A percentile compares a stretch with the other conserved stretches of the same genome.
Conservation (phyloP, 2,888 invertebrate species). For the Meiosimyza platycephala region DNA sequence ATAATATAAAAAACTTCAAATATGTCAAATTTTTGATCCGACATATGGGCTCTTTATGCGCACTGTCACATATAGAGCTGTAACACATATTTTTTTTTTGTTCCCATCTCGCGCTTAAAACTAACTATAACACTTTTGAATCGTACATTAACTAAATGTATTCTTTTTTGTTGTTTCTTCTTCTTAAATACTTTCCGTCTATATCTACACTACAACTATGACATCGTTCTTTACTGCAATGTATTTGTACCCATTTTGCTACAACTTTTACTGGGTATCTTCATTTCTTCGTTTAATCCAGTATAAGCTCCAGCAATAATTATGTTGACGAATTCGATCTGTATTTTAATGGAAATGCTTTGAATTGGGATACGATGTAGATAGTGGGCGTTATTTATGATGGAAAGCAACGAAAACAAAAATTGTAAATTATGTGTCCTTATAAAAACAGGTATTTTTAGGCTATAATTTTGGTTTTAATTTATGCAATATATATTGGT, state of each 20-base stretch:
- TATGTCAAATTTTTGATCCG: too few species aligned
- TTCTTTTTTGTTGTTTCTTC: background rate
- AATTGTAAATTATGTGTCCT: slow-evolving; percentile 18
- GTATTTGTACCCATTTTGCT: slow-evolving; percentile 23
- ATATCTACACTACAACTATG: background rate
- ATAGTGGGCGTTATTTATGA: slow-evolving; percentile 11
- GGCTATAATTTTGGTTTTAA: slow-evolving; percentile 11
- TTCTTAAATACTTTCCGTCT: slow-evolving; percentile 4
- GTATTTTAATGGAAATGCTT: slow-evolving; percentile 28
- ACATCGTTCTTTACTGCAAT: too few species aligned
- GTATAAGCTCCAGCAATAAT: slow-evolving; percentile 1
- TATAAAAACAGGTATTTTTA: slow-evolving; percentile 25
- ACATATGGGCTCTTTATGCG: too few species aligned
- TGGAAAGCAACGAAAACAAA: slow-evolving; percentile 1
- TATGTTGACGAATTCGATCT: slow-evolving; percentile 33
- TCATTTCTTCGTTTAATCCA: background rate
- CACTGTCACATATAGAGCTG: too few species aligned
- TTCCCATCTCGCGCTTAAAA: too few species aligned
- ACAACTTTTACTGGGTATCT: slow-evolving; percentile 20
- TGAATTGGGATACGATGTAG: slow-evolving; percentile 27
- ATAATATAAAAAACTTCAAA: too few species aligned
- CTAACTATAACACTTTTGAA: too few species aligned
- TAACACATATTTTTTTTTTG: too few species aligned
- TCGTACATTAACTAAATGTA: background rate
- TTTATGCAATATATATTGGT: background rate